Conservation (phyloP, 2,797 vertebrate genomes). For the Thamnophis elegans region DNA sequence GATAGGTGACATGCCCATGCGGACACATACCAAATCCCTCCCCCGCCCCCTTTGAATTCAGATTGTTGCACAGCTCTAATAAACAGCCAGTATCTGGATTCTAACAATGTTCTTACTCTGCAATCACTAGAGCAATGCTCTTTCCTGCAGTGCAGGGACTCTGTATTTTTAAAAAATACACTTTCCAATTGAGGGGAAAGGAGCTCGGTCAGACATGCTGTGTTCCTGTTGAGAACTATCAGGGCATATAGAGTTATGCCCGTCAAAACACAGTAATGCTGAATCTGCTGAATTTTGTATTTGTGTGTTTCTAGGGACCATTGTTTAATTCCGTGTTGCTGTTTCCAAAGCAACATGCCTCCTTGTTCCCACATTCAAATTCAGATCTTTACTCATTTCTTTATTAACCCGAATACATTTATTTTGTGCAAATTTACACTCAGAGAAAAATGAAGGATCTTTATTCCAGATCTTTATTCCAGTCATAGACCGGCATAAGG, state of each 20-base stretch:
- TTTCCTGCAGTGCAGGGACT: neutral
- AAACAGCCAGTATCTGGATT: neutral
- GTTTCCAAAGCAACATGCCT: neutral
- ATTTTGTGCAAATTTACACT: neutral
- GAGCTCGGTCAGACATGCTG: neutral
- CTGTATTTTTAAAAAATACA: neutral
- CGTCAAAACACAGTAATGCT: neutral
- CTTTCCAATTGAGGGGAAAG: neutral
- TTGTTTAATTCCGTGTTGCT: neutral
- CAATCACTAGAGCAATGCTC: neutral
- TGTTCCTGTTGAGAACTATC: neutral
- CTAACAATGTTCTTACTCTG: neutral
- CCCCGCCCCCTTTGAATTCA: neutral
- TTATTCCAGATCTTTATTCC: neutral
- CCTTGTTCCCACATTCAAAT: neutral
- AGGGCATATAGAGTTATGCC: neutral
- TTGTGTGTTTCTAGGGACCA: neutral
- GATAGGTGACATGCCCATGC: neutral
- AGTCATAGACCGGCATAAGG: neutral
- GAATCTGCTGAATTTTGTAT: neutral
- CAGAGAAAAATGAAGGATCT: neutral
- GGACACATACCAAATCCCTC: neutral
- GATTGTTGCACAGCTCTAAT: neutral
- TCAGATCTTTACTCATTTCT: neutral
- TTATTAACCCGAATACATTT: neutral